Conservation (phyloP, 2,888 invertebrate species). For the Ryuthela nishihirai region DNA sequence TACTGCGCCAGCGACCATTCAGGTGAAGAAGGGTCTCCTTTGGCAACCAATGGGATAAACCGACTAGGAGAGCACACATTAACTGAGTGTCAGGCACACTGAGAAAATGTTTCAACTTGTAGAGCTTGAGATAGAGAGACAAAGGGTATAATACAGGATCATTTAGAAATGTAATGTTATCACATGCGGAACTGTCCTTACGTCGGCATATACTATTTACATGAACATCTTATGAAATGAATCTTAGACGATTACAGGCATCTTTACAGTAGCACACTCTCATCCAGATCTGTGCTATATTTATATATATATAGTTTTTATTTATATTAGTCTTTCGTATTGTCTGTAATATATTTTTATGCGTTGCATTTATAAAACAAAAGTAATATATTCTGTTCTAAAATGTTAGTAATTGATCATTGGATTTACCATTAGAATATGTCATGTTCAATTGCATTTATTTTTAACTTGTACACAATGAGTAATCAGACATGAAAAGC, state of each 20-base stretch:
- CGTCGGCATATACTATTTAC: constrained; percentile 33
- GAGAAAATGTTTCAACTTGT: constrained; percentile 20
- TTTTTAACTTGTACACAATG: no score
- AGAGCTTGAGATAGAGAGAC: constrained; percentile 25
- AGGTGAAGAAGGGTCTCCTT: constrained; percentile 9
- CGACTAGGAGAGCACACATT: constrained; percentile 16
- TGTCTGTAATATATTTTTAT: no score
- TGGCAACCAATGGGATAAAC: constrained; percentile 12
- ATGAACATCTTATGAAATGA: constrained; percentile 35
- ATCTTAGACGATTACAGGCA: constrained; percentile 34
- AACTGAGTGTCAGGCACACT: constrained; percentile 18
- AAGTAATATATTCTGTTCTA: no score
- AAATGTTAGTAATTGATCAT: no score
- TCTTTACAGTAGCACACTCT: constrained; percentile 27
- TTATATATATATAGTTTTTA: no score
- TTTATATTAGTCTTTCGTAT: no score
- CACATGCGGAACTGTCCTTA: constrained; percentile 34
- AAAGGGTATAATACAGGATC: constrained; percentile 34
- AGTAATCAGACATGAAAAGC: no score
- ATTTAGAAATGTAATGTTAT: constrained; percentile 38
- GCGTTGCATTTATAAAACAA: no score
- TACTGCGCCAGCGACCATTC: no score
- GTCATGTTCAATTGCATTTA: no score
- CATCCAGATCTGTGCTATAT: no score
- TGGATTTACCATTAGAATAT: no score